phyloP scores from a whole-genome alignment of 2,888 invertebrate species.

The Eumacrocentrus americanus region DNA sequence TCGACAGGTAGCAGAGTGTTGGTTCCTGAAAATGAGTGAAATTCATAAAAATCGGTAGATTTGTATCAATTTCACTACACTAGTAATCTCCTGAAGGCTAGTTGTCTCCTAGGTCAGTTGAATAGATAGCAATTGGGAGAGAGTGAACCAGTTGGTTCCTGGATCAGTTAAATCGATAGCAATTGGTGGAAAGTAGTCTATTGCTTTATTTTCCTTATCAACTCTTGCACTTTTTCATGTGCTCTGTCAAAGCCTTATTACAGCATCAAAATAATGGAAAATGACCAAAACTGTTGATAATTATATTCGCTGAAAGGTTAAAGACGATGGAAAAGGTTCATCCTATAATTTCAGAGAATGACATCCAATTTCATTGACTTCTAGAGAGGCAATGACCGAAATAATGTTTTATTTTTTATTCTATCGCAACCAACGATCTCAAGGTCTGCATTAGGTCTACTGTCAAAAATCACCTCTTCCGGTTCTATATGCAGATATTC shows the following conservation, averaged over 20 bases:
- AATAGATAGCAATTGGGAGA: too few relatives aligned
- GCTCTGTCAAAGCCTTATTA: too few relatives aligned
- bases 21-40: too few relatives aligned
- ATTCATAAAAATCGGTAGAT: too few relatives aligned
- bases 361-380: constrained; percentile 20
- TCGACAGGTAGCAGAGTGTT: too few relatives aligned
- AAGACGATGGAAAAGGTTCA: background rate
- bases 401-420: constrained; percentile 10
- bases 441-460: constrained; percentile 14
- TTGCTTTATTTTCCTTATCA: background rate
- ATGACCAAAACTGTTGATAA: background rate
- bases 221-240: too few relatives aligned
- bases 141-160: too few relatives aligned
- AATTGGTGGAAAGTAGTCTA: background rate
- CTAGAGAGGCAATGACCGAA: constrained; percentile 10
- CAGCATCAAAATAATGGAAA: background rate
- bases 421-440: constrained; percentile 26
- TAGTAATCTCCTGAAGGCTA: background rate
- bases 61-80: too few relatives aligned
- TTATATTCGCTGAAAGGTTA: background rate
- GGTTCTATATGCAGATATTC: constrained; percentile 1
- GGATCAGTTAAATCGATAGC: too few relatives aligned
- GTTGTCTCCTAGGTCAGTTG: too few relatives aligned
- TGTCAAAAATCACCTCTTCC: constrained; percentile 20
- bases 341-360: constrained; percentile 16